Conservation (phyloP, 2,797 vertebrate species). For the Emydoidea blandingii region DNA sequence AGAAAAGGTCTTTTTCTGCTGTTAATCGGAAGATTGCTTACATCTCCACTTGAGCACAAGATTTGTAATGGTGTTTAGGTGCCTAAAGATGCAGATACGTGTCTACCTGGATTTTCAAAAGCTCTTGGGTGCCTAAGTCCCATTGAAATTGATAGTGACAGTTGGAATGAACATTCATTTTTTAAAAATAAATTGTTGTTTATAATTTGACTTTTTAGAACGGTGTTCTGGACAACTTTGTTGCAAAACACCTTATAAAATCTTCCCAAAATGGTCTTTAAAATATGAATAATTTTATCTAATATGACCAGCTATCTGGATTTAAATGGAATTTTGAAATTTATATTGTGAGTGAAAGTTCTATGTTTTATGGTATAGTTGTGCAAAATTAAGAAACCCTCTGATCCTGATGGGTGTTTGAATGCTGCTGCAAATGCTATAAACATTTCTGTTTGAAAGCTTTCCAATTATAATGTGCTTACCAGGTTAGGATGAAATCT, state of each 20-base stretch:
- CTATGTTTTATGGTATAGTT: not conserved
- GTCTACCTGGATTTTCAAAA: not conserved
- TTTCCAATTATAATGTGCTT: not conserved
- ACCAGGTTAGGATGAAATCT: not conserved
- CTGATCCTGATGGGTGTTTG: not conserved
- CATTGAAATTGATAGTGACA: not conserved
- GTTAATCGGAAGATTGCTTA: not conserved
- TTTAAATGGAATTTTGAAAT: not conserved
- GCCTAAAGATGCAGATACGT: not conserved
- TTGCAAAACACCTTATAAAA: not conserved
- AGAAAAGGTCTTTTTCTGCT: not conserved
- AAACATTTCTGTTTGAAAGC: not conserved
- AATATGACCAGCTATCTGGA: not conserved
- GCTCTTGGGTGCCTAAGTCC: not conserved
- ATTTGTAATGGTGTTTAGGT: not conserved
- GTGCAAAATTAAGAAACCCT: not conserved
- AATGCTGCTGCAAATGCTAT: not conserved
- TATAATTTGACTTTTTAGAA: not conserved
- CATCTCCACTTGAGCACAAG: not conserved
- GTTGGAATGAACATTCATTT: not conserved
- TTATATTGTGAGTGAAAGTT: not conserved
- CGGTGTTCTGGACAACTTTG: not conserved
- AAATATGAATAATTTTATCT: not conserved
- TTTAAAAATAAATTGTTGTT: not conserved
- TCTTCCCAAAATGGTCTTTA: not conserved